Evolutionary conservation across 2,113 vertebrate genomes (phyloP).

Genomic region (Phalacrocorax brasilianus): DNA sequence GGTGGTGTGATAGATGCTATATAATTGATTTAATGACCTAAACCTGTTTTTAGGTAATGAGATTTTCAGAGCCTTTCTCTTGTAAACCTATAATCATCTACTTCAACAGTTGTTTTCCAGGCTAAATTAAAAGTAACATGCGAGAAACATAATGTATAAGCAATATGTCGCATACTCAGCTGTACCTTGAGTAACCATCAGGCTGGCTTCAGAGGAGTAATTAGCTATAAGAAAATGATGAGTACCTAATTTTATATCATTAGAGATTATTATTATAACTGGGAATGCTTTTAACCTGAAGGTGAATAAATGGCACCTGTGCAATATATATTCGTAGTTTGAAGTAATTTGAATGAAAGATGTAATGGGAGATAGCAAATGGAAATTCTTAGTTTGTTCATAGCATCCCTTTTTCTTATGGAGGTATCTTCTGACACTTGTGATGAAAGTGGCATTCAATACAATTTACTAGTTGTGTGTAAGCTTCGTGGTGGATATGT

Average conservation of each 20-base stretch:
- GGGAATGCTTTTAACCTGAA: conserved; percentile 4
- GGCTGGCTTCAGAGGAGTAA: background rate
- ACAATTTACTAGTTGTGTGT: background rate
- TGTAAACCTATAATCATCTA: background rate
- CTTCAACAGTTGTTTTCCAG: background rate
- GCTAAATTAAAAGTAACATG: background rate
- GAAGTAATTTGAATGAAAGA: background rate
- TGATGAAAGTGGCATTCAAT: background rate
- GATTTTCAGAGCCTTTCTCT: background rate
- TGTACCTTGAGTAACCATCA: background rate
- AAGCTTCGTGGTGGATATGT: rapidly evolving
- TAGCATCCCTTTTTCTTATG: background rate
- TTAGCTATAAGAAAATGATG: background rate
- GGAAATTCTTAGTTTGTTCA: background rate
- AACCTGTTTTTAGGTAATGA: background rate
- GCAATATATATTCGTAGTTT: background rate
- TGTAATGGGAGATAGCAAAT: background rate
- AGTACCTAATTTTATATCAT: conserved; percentile 22
- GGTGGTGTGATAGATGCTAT: background rate
- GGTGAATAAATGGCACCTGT: background rate
- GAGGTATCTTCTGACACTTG: background rate
- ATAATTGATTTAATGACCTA: background rate
- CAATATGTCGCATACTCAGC: background rate
- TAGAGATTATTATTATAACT: conserved; percentile 2
- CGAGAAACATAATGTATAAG: background rate